These are phyloP conservation scores for Sipunculus nudus DNA, from an alignment of 2,888 invertebrate genomes.

Conservation along the genomic window DNA sequence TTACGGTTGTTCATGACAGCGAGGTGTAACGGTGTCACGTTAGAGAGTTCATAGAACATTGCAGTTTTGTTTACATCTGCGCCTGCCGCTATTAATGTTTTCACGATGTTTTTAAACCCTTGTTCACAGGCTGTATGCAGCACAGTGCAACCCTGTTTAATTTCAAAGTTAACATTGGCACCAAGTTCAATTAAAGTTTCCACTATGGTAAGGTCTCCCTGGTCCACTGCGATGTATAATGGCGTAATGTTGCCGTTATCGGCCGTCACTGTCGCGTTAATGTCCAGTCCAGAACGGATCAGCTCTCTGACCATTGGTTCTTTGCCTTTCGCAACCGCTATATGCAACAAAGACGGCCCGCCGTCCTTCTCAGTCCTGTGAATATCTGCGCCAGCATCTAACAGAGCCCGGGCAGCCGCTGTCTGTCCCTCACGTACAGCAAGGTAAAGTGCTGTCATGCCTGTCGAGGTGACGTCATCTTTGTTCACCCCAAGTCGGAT, in stretches of 20 bases:
- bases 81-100: constrained; percentile 15
- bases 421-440: constrained; percentile 35
- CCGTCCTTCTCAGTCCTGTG: constrained; percentile 30
- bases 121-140: constrained; percentile 38
- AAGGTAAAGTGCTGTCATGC: constrained; percentile 34
- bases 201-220: constrained; percentile 21
- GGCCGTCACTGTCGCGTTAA: constrained; percentile 32
- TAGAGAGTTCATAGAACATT: constrained; percentile 29
- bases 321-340: constrained; percentile 34
- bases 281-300: constrained; percentile 24
- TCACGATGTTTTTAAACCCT: constrained; percentile 25
- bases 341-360: constrained; percentile 30
- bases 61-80: constrained; percentile 27
- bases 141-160: constrained; percentile 38
- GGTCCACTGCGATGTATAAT: constrained; percentile 37
- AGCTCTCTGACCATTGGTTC: constrained; percentile 21
- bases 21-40: constrained; percentile 35
- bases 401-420: constrained; percentile 28
- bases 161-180: constrained; percentile 26
- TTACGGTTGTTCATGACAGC: constrained; percentile 34
- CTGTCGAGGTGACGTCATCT: constrained; percentile 37
- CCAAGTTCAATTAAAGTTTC: constrained; percentile 27
- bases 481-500: constrained; percentile 44
- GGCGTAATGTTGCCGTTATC: constrained; percentile 35
- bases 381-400: constrained; percentile 29